Evolutionary conservation across 2,888 invertebrate genomes (phyloP).

Genomic region (Melieria omissa): DNA sequence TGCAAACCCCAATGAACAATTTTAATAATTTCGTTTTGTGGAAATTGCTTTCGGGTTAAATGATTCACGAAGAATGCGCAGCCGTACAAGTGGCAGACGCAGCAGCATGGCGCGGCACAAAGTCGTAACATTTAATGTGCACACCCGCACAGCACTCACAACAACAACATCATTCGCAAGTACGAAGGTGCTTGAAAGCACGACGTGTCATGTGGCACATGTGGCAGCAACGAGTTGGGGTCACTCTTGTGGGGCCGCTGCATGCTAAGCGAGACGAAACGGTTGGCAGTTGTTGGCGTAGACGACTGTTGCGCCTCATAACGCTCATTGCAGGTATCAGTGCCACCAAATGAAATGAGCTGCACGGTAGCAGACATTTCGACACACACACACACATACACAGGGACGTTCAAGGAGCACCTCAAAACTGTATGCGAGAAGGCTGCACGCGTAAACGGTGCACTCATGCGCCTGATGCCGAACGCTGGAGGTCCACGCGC

Average conservation of each 20-base stretch:
- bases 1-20: slow-evolving; percentile 54
- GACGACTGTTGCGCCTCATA: slow-evolving; percentile 16
- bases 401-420: too few relatives aligned
- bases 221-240: neutral
- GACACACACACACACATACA: neutral
- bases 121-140: slow-evolving; percentile 31
- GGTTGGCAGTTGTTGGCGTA: neutral
- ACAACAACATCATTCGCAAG: neutral
- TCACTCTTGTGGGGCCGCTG: neutral
- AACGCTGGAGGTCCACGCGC: too few relatives aligned
- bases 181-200: neutral
- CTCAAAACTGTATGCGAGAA: too few relatives aligned
- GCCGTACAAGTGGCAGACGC: neutral
- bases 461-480: too few relatives aligned
- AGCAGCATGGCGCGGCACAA: neutral
- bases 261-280: neutral
- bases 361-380: neutral
- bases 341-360: slow-evolving; percentile 25
- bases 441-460: too few relatives aligned
- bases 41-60: slow-evolving; percentile 57
- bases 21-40: slow-evolving; percentile 65
- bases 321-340: slow-evolving; percentile 25
- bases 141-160: neutral
- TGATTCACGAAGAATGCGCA: slow-evolving; percentile 47
- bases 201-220: neutral